Evolutionary conservation across 2,113 vertebrate species (phyloP), one percentile per base, ranked within the genome.

Genomic region (Hepsetus odoe): DNA sequence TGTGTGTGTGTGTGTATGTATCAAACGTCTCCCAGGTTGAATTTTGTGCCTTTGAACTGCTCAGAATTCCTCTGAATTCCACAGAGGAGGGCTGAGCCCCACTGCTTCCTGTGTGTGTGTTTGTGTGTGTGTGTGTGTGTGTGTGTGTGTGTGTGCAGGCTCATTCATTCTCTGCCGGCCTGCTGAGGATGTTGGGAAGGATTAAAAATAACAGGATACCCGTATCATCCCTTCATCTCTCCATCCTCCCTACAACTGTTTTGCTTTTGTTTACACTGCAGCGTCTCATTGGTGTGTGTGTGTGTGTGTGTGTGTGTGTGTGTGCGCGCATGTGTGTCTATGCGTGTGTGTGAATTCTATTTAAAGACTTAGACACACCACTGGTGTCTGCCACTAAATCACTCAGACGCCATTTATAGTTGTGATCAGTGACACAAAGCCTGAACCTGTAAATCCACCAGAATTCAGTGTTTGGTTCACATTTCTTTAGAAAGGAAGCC

Each of bases 21-120:
- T n/a, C n/a, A n/a, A n/a, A n/a, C n/a, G n/a, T n/a, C n/a, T n/a
- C n/a, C n/a, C n/a, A n/a, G n/a, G n/a, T n/a, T n/a, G n/a, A n/a
- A n/a, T n/a, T n/a, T n/a, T 79, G 11, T 64, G n/a, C 61, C n/a
- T 66, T 26, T 38, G 32, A 55, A 40, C 46, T 70, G 68, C 22
- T 49, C 72, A 70, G 30, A 79, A 58, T 72, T 72, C 49, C 62
- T 56, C 64, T 33, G 76, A 77, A 67, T 40, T 78, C 40, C 59
- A 40, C 49, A 58, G 81, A 79, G 72, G 78, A 76, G 66, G 1
- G 24, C 35, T 76, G 68, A 69, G 4, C 51, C 22, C 51, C 22
- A 24, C 51, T 22, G 51, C 51, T 55, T 55, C 51, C 51, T 51
- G 61, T 38, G 32, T 81, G 44, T 79, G 79, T 64, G 51, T 77